Base-by-base conservation (phyloP, 2,797 vertebrate genomes). In the Spinus pinus region DNA sequence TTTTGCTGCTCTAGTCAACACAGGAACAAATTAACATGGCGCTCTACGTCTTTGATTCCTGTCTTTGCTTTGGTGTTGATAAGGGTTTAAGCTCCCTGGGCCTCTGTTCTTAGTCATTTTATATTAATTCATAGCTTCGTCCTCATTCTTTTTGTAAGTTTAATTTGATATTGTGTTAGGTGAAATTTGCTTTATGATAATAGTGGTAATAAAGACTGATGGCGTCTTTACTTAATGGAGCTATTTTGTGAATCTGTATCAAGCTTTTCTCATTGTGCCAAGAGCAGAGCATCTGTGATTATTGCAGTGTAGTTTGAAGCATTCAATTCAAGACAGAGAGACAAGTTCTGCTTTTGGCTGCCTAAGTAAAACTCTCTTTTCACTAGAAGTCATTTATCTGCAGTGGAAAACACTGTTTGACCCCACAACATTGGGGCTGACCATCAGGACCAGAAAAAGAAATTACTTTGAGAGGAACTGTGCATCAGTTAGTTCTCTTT, bases 281-380 rank as follows among this genome's bases (percentile, higher is more conserved):
- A 85, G 90, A 97, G 92, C 92, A 93, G 86, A 94, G 88, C 92
- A 95, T 92, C 95, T 97, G 94, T 95, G 94, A 87, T 87, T 80
- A 58, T 87, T 77, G 69, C 71, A 77, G 33, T 17, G 22, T n/a
- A 54, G 83, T 94, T 91, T 92, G 80, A 94, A 89, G 67, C n/a
- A 65, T 49, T 87, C n/a, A 4, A 4, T 89, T 86, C 70, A 28
- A 89, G 49, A 82, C 24, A 56, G 61, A 70, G 56, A 91, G 28
- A 47, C 62, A 86, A 77, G 46, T 71, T 89, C 67, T 88, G 27
- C 56, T 88, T 90, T 84, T 60, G 60, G 17, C 44, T 92, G 56
- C 30, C 42, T 64, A 37, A 53, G 60, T 77, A 31, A 70, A 67
- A 56, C 7, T 86, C 27, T 65, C 31, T 56, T 77, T 94, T 75